Base-by-base conservation (phyloP, 30 jellyfish, hydroid and myxozoan species). In the Hydractinia symbiolongicarpus region DNA sequence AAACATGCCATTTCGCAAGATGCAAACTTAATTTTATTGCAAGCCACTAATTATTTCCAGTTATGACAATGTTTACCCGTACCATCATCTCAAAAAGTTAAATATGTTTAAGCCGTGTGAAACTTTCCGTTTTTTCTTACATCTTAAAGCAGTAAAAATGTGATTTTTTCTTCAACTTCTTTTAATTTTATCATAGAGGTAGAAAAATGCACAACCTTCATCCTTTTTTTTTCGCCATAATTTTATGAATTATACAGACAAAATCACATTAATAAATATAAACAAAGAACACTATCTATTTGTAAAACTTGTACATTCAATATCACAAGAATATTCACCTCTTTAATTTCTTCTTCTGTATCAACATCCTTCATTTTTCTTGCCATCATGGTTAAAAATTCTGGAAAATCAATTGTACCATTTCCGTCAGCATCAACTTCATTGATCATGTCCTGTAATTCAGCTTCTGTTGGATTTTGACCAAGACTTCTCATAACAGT, bases 401-500 rank as follows among this genome's bases (percentile, higher is more conserved):
- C 96, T 9, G 92, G 92, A 57, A 88, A 88, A 61, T 88, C 96
- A 19, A 88, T 88, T 57, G 94, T 82, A 30, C 96, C 96, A 70
- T 83, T 88, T 49, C 93, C 95, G 67, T 88, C 96, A 6, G 96
- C 89, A 83, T 88, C 96, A 53, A 88, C 94, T 61, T 88, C 96
- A 66, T 88, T 88, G 90, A 88, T 88, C 96, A 88, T 88, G 79
- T 88, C 96, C 64, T 82, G 93, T 14, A 88, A 56, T 73, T 88
- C 96, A 16, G 93, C 94, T 54, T 88, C 96, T 51, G 96, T 88
- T 52, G 96, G 96, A 79, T 83, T 88, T 75, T 88, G 96, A 4
- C 96, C 96, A 50, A 88, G 90, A 88, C 96, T 88, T 67, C 96
- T 88, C 96, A 88, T 88, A 21, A 88, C 96, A 9, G 94, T 88